Evolutionary conservation across 2,113 vertebrate genomes (phyloP), one percentile per base, ranked within the genome.

Genomic region (Myrmecobius fasciatus): DNA sequence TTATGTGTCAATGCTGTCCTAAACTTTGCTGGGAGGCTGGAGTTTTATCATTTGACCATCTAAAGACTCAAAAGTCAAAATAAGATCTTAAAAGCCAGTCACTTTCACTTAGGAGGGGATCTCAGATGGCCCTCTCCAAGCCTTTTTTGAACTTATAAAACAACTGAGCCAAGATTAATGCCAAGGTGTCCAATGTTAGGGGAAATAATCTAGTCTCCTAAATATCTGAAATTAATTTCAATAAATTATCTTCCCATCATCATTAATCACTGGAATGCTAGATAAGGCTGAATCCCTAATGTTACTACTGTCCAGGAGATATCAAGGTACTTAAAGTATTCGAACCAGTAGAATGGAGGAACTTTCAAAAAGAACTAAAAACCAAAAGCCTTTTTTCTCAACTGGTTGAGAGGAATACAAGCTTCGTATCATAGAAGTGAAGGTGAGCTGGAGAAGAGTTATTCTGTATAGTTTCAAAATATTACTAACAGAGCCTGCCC

Each of bases 401-500:
- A 20, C 20, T 83, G 67, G 22, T 83, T 83, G n/a, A 83, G 67
- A 83, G 17, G 67, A 83, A 83, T 83, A 83, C 3, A 43, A 43
- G n/a, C 67, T 83, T 83, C 20, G 24, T 83, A 22, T 83, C 67
- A 67, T 60, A 83, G 36, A 24, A 83, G 67, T 83, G 67, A 83
- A 43, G 67, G 20, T 83, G 67, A 83, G 36, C 36, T 75, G 60
- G 60, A 75, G 60, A n/a, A 75, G 60, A 36, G 14, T 83, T 43
- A 43, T 83, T 83, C 67, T 83, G 67, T 43, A 83, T 83, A 83
- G 67, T 83, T 83, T 83, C n/a, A 83, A 26, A 96, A 96, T 91
- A 8, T 96, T 96, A 97, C 96, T 93, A 67, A 96, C 97, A 97
- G 97, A 98, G 96, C 97, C 89, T 96, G 22, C 95, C 95, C 51